Base-by-base conservation (phyloP, 2,113 vertebrate genomes). In the Nannobrachium achirus region DNA sequence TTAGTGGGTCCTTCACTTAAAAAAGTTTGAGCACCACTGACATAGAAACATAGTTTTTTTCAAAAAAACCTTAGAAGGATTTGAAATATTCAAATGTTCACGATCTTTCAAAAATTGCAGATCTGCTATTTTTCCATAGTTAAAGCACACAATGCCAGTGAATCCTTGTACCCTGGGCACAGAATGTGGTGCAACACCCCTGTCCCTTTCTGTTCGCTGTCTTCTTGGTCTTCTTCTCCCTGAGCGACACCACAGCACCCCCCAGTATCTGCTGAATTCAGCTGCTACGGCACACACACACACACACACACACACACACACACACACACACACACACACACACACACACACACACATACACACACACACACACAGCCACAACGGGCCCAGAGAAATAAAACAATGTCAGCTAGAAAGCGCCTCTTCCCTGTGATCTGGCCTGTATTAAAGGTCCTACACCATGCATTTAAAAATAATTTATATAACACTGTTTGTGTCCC, bases 251-350 rank as follows among this genome's bases (percentile, higher is more conserved):
- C 61, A 62, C 73, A 69, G 45, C 60, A 60, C 69, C 79, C 49
- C 63, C 64, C 75, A 75, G 58, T 89, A 91, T 91, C 89, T 80
- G 58, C 82, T 76, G 72, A 77, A 88, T 91, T 82, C 85, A 89
- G 86, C 86, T 79, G 82, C 79, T 53, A 68, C 80, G 39, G 73
- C 64, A 2, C 2, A 2, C 76, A 69, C 56, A 52, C 63, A 58
- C 66, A 0, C 63, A 44, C 58, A 61, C 77, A 51, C 65, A 45
- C 13, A 49, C 59, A 48, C 57, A 49, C 19, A 38, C 13, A 15
- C 8, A 8, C 19, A 15, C 68, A 6, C 63, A 38, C 69, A 52
- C 65, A 42, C 41, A 20, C 58, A 46, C 10, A 15, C 60, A 75
- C 75, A 80, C 56, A 68, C 56, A 40, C 33, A 40, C 33, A 7